These are phyloP conservation scores for Lepidochrysops patricia DNA, from an alignment of 2,888 invertebrate species.

Conservation along the genomic window DNA sequence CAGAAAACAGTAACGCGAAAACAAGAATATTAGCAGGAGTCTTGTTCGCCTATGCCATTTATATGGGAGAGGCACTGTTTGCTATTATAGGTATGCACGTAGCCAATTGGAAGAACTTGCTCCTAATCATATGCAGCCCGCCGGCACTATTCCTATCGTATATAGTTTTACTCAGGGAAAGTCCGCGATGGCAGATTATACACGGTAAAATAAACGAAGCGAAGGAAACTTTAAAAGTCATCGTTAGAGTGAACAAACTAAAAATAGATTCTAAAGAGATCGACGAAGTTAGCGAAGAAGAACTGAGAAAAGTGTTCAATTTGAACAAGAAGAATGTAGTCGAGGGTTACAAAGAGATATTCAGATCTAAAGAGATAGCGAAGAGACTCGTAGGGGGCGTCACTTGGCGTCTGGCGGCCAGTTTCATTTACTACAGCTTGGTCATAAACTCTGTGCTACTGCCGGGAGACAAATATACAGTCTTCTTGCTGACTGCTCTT, in stretches of 20 bases:
- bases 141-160: slow-evolving; percentile 40
- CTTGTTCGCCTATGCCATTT: slow-evolving; percentile 45
- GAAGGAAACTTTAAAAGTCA: slow-evolving; percentile 36
- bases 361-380: slow-evolving; percentile 43
- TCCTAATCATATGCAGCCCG: slow-evolving; percentile 49
- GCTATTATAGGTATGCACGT: slow-evolving; percentile 49
- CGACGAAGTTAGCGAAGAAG: slow-evolving; percentile 32
- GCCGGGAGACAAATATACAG: slow-evolving; percentile 54
- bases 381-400: slow-evolving; percentile 39
- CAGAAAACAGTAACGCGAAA: slow-evolving; percentile 47
- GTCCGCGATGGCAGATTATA: slow-evolving; percentile 54
- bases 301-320: slow-evolving; percentile 42
- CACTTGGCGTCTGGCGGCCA: slow-evolving; percentile 42
- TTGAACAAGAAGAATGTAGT: slow-evolving; percentile 37
- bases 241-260: slow-evolving; percentile 43
- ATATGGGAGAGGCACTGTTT: slow-evolving; percentile 47
- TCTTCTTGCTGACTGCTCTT: slow-evolving; percentile 48
- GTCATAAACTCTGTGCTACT: slow-evolving; percentile 53
- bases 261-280: slow-evolving; percentile 39
- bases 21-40: slow-evolving; percentile 47
- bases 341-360: slow-evolving; percentile 38
- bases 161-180: slow-evolving; percentile 43
- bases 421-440: slow-evolving; percentile 55
- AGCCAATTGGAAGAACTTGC: slow-evolving; percentile 49
- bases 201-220: slow-evolving; percentile 44